Evolutionary conservation across 1,140 invertebrate species (phyloP).

Genomic region (Temnothorax curvispinosus): DNA sequence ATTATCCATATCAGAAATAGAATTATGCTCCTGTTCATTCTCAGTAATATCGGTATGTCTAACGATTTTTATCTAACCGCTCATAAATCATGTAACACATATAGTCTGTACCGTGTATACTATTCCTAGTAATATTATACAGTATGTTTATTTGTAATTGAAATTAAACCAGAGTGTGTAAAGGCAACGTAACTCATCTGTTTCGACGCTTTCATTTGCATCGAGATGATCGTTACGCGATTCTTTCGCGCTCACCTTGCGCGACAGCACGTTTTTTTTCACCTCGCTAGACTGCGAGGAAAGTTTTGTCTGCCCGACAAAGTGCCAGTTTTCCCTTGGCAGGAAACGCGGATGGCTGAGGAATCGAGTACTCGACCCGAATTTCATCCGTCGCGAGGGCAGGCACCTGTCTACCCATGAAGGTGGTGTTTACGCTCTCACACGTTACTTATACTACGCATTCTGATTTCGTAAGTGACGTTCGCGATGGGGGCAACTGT

Average conservation of each 20-base stretch:
- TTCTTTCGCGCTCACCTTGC: not conserved
- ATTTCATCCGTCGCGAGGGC: constrained; percentile 61
- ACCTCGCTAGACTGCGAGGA: constrained; percentile 35
- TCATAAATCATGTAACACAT: constrained; percentile 22
- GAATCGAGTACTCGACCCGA: constrained; percentile 69
- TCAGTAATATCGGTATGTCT: not conserved
- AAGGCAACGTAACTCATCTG: not conserved
- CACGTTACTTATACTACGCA: constrained; percentile 49
- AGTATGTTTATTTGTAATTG: constrained; percentile 28
- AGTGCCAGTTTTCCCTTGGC: constrained; percentile 56
- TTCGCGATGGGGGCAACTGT: constrained; percentile 38
- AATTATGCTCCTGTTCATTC: constrained; percentile 1
- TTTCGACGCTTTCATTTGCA: constrained; percentile 35
- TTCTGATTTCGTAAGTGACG: constrained; percentile 62
- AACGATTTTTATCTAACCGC: not conserved
- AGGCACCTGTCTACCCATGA: constrained; percentile 47
- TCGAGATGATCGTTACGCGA: constrained; percentile 6
- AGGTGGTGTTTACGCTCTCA: constrained; percentile 40
- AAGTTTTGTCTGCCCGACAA: constrained; percentile 42
- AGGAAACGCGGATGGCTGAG: constrained; percentile 47
- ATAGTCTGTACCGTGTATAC: not conserved
- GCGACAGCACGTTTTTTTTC: constrained; percentile 16
- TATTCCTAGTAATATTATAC: not conserved
- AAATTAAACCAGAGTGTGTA: constrained; percentile 8
- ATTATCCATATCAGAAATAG: not conserved